Percentiles rank a stretch among this genome's conserved stretches.
Conservation (phyloP, 2,888 invertebrate genomes). For the Deilephila porcellus region DNA sequence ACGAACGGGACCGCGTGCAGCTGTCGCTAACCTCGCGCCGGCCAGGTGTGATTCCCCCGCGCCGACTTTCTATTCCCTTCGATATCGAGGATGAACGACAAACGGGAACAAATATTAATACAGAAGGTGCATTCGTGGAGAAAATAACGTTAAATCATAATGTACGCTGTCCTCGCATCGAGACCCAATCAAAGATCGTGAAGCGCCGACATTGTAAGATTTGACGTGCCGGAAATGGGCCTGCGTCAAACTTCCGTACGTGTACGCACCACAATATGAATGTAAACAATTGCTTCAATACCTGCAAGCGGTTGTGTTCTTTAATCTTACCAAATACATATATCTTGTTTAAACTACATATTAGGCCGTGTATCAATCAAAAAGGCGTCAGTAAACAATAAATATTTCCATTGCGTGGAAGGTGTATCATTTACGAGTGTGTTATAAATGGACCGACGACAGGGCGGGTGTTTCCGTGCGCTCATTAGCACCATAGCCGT, state of each 20-base stretch:
- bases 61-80: slow-evolving; percentile 32
- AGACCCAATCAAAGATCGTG: slow-evolving; percentile 3
- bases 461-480: slow-evolving; percentile 21
- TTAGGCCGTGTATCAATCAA: background rate
- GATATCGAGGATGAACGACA: slow-evolving; percentile 43
- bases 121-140: background rate
- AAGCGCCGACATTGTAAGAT: slow-evolving; percentile 28
- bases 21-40: slow-evolving; percentile 55
- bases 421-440: background rate
- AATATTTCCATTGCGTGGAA: background rate
- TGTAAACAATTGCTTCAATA: slow-evolving; percentile 11
- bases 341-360: background rate
- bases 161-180: background rate
- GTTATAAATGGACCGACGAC: slow-evolving; percentile 17
- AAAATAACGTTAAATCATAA: background rate
- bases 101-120: slow-evolving; percentile 31
- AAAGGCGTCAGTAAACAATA: background rate
- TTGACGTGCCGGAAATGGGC: slow-evolving; percentile 54
- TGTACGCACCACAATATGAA: slow-evolving; percentile 45
- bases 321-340: background rate
- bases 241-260: slow-evolving; percentile 60
- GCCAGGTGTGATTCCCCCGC: slow-evolving; percentile 55
- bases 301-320: background rate
- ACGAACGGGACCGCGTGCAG: slow-evolving; percentile 55
- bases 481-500: slow-evolving; percentile 23